A percentile compares a stretch with the other conserved stretches of the same genome.
Conservation (phyloP, 2,888 invertebrate species). For the Chymomyza caudatula region DNA sequence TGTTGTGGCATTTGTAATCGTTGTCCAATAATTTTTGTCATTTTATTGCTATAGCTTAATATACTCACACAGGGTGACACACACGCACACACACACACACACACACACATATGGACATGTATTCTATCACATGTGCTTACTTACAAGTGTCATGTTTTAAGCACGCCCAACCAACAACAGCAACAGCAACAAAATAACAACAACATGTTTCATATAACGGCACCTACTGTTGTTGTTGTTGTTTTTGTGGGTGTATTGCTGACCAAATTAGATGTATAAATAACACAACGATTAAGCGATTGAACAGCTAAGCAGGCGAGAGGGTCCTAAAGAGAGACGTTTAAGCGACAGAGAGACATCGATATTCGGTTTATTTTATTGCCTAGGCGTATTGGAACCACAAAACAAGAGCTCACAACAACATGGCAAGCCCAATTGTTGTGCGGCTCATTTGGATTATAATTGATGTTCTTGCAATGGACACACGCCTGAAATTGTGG, state of each 20-base stretch:
- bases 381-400: conserved; percentile 60
- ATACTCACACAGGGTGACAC: conserved; percentile 13
- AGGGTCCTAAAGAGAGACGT: background rate
- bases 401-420: background rate
- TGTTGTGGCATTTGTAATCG: conserved; percentile 67
- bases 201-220: conserved; percentile 11
- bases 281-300: conserved; percentile 72
- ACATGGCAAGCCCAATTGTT: conserved; percentile 36
- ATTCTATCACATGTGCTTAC: conserved; percentile 40
- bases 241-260: conserved; percentile 19
- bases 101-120: conserved; percentile 23
- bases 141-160: conserved; percentile 69
- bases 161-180: conserved; percentile 21
- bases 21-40: conserved; percentile 68
- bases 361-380: conserved; percentile 62
- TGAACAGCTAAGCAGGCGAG: conserved; percentile 57
- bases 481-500: background rate
- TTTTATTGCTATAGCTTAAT: conserved; percentile 63
- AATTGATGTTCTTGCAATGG: conserved; percentile 52
- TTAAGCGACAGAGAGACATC: background rate
- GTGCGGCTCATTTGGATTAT: conserved; percentile 68
- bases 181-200: conserved; percentile 10
- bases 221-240: conserved; percentile 17
- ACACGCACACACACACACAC: conserved; percentile 19
- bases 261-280: conserved; percentile 73